These are phyloP conservation scores for Xenopus laevis DNA, from an alignment of 2,113 vertebrate species.

Conservation along the genomic window DNA sequence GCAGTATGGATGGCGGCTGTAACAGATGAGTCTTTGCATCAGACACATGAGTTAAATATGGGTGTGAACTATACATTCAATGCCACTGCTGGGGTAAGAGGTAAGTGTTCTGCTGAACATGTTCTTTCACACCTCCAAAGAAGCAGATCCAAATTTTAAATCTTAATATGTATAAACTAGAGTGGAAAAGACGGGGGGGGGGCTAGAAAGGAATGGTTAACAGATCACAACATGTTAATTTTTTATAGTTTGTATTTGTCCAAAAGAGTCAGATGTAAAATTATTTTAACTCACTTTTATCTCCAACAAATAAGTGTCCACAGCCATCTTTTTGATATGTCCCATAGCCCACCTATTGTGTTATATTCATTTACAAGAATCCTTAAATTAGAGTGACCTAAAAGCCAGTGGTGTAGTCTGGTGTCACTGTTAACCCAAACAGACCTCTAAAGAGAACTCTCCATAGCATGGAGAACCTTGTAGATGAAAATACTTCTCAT, in stretches of 20 bases:
- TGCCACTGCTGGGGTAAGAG: neutral
- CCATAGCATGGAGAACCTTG: constrained; percentile 48
- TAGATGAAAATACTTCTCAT: neutral
- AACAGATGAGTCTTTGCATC: constrained; percentile 88
- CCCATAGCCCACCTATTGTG: too few species aligned
- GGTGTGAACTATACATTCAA: constrained; percentile 10
- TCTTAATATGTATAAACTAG: constrained; percentile 58
- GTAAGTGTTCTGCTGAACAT: neutral
- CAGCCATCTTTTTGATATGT: too few species aligned
- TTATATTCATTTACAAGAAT: constrained; percentile 5
- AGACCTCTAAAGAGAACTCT: too few species aligned
- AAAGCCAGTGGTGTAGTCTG: too few species aligned
- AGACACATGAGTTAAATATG: constrained; percentile 63
- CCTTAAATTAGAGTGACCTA: neutral
- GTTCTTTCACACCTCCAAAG: neutral
- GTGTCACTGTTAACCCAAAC: too few species aligned
- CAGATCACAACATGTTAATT: constrained; percentile 34
- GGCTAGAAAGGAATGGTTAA: too few species aligned
- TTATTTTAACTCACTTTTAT: too few species aligned
- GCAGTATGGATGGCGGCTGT: constrained; percentile 87
- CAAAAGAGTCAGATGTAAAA: too few species aligned
- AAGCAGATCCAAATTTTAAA: too few species aligned
- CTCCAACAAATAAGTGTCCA: too few species aligned
- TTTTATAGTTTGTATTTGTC: neutral
- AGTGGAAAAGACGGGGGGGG: constrained; percentile 53